These are phyloP conservation scores for Neosalanx taihuensis DNA, from an alignment of 2,797 vertebrate species.

Conservation along the genomic window DNA sequence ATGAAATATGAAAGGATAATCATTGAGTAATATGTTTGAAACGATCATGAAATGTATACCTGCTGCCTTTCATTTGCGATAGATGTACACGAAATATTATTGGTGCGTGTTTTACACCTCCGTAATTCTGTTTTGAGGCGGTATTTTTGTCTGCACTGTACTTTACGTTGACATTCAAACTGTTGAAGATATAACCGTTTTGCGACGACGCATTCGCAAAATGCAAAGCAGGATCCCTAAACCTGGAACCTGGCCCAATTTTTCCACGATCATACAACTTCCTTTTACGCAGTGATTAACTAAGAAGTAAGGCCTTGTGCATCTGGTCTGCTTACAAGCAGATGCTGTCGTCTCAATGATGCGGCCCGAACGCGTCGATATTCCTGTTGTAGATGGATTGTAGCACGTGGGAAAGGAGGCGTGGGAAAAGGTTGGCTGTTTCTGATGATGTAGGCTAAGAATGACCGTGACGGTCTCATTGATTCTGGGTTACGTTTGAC, in stretches of 20 bases:
- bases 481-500: background rate
- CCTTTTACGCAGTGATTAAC: conserved; percentile 37
- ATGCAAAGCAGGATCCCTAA: conserved; percentile 4
- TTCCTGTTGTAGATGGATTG: conserved; percentile 12
- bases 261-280: conserved; percentile 11
- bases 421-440: background rate
- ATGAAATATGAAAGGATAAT: conserved; percentile 59
- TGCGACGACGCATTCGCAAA: conserved; percentile 6
- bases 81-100: conserved; percentile 30
- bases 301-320: conserved; percentile 33
- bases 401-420: background rate
- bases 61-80: conserved; percentile 48
- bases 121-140: too few relatives aligned
- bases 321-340: conserved; percentile 23
- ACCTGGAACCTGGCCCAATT: conserved; percentile 19
- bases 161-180: conserved; percentile 6
- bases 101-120: too few relatives aligned
- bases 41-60: conserved; percentile 49
- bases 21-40: conserved; percentile 61
- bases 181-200: background rate
- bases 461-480: background rate
- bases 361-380: conserved; percentile 7
- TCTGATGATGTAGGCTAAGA: background rate
- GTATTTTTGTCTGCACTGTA: background rate
- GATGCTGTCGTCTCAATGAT: conserved; percentile 8